Evolutionary conservation across 2,797 vertebrate species (phyloP).

Genomic region (Taeniopygia guttata): DNA sequence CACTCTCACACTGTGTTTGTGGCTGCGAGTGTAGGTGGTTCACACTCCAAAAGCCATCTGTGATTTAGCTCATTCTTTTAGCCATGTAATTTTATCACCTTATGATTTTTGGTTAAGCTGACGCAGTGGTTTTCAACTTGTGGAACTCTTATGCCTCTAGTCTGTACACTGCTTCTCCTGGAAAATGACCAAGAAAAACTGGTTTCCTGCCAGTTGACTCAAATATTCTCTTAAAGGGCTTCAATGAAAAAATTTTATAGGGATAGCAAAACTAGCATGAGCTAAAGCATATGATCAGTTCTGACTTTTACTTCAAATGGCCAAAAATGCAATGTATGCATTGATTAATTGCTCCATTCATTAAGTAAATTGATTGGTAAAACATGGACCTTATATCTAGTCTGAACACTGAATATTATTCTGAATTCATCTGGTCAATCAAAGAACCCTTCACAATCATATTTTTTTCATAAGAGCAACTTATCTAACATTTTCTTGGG

Average conservation of each 20-base stretch:
- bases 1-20: background rate
- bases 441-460: background rate
- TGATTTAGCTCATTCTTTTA: background rate
- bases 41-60: background rate
- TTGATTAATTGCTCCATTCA: background rate
- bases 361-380: background rate
- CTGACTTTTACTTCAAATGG: background rate
- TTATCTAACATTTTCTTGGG: background rate
- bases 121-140: background rate
- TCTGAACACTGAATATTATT: background rate
- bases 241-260: background rate
- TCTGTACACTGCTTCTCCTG: background rate
- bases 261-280: background rate
- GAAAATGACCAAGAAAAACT: constrained; percentile 15
- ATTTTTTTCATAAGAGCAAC: background rate
- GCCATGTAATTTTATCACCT: background rate
- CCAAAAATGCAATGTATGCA: background rate
- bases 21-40: background rate
- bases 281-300: background rate
- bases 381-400: background rate
- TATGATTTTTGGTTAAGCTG: background rate
- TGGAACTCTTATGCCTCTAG: background rate
- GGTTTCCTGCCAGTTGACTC: background rate
- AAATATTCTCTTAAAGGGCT: background rate
- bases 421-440: background rate